A percentile compares a stretch with the other conserved stretches of the same genome.
phyloP scores from a whole-genome alignment of 2,888 invertebrate species.

The Sphinx pinastri region DNA sequence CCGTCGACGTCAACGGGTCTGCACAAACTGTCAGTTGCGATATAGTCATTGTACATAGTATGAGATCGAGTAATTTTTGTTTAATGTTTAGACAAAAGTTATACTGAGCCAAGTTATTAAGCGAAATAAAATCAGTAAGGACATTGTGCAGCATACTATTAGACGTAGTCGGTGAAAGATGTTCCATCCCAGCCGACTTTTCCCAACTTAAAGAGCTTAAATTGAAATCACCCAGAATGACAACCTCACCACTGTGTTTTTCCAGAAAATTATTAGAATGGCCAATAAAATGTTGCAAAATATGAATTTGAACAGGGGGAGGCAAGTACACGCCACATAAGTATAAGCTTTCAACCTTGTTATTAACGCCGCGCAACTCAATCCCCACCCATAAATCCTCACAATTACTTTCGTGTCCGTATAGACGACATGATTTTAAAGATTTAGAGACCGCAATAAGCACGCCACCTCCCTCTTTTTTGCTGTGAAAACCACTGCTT shows the following conservation, averaged over 20 bases:
- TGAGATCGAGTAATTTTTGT: not conserved
- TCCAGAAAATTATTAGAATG: not conserved
- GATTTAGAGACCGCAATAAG: not conserved
- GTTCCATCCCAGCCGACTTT: too few relatives aligned
- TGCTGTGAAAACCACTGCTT: not conserved
- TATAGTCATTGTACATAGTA: not conserved
- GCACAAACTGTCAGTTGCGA: not conserved
- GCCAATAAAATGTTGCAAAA: too few relatives aligned
- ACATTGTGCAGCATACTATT: too few relatives aligned
- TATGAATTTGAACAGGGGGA: constrained; percentile 24
- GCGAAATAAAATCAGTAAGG: too few relatives aligned
- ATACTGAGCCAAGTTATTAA: too few relatives aligned
- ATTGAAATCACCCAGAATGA: not conserved
- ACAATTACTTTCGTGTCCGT: too few relatives aligned
- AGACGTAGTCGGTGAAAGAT: too few relatives aligned
- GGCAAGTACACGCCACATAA: constrained; percentile 31
- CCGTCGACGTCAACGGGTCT: too few relatives aligned
- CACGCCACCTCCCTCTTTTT: not conserved
- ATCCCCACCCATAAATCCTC: too few relatives aligned
- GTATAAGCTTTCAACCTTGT: not conserved
- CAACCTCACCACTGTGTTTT: not conserved
- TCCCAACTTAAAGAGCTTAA: too few relatives aligned
- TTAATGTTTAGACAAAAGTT: not conserved
- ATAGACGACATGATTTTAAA: too few relatives aligned
- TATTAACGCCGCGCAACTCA: not conserved